These are phyloP conservation scores for Loris lydekkerianus DNA, from an alignment of 2,797 vertebrate genomes.

Conservation along the genomic window DNA sequence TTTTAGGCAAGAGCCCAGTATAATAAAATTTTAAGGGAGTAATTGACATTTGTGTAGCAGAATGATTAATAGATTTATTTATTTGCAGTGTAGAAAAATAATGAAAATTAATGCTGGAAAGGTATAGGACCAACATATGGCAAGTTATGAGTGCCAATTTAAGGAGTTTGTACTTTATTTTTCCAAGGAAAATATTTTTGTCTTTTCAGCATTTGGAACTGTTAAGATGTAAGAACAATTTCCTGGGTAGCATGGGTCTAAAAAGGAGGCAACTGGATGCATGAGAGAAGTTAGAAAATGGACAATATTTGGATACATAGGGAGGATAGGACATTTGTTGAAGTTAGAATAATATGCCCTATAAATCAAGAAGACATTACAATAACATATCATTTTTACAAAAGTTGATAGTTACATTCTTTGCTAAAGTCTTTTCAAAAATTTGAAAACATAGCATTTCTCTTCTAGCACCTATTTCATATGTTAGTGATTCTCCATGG, in stretches of 20 bases:
- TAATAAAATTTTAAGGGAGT: background rate
- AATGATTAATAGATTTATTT: background rate
- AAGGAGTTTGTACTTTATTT: background rate
- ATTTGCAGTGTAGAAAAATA: background rate
- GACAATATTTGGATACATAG: background rate
- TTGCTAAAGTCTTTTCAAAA: background rate
- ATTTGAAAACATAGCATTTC: background rate
- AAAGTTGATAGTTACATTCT: background rate
- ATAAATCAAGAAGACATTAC: background rate
- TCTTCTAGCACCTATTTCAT: background rate
- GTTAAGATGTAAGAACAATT: background rate
- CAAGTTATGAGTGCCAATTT: background rate
- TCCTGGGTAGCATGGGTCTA: background rate
- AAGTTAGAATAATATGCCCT: background rate
- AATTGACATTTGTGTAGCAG: background rate
- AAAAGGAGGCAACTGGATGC: background rate
- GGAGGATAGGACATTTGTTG: background rate
- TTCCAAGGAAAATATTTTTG: background rate
- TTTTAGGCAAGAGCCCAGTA: background rate
- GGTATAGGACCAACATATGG: background rate
- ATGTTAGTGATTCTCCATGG: background rate
- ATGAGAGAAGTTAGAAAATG: background rate
- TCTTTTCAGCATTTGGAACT: background rate
- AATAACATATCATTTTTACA: background rate
- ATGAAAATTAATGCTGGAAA: background rate